Evolutionary conservation across 2,113 vertebrate species (phyloP), one percentile per base, ranked within the genome.

Genomic region (Hoplias malabaricus): DNA sequence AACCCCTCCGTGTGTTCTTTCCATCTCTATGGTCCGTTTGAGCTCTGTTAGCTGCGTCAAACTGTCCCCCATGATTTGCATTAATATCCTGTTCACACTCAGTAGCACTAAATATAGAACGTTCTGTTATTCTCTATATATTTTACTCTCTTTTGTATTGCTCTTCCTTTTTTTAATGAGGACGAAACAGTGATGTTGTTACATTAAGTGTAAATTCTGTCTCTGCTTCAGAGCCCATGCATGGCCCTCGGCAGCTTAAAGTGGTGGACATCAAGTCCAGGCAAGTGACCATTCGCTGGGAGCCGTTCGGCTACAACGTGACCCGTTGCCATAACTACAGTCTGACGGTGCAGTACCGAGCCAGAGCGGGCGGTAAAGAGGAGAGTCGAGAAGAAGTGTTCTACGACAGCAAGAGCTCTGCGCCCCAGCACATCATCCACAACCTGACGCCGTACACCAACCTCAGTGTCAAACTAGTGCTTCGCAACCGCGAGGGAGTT

Each of bases 241-340:
- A 96, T 33, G 96, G 96, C 10, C 98, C 96, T 0, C 91, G 90
- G 48, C 92, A 93, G 43, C 88, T 99, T 33, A 94, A 98, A 80
- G 96, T 99, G 40, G 89, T 98, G 72, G 96, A 98, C 77, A 94
- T 98, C 82, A 95, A 96, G 75, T 95, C 98, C 25, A 92, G 94
- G 9, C 96, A 99, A 89, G 95, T 99, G 89, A 98, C 96, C 0
- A 88, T 99, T 43, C 96, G 94, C 80, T 99, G 98, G 98, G 96
- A 98, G 82, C 94, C 96, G 0, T 95, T 99, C 82, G 96, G 98
- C 42, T 99, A 99, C 83, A 99, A 98, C 0, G 96, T 99, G 74
- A 99, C 98, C 0, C 97, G 98, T 33, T 99, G 98, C 89, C 95
- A 99, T 82, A 96, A 92, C 78, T 99, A 96, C 86, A 99, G 98